Evolutionary conservation across 1,140 invertebrate genomes (phyloP), one percentile per base, ranked within the genome.

Genomic region (Drosophila lacteicornis): DNA sequence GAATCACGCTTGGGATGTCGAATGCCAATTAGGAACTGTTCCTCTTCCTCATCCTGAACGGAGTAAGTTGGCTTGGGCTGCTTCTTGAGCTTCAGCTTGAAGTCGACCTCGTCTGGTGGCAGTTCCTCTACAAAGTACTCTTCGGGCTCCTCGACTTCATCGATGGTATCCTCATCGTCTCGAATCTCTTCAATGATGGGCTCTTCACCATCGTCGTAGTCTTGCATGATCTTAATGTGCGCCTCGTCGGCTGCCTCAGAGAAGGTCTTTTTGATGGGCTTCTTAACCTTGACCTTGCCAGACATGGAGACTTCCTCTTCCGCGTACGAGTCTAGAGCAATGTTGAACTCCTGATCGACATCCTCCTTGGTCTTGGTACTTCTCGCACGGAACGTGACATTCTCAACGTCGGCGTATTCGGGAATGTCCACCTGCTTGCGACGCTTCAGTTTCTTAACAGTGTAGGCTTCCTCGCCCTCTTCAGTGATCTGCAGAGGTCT

Each of bases 241-340:
- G 95, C 94, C 94, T 97, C 95, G 42, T 95, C 94, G 19, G 95
- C 93, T 93, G 96, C 96, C 93, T 97, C 96, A 9, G 94, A 95
- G 92, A 95, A 96, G 8, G 96, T 96, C 61, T 94, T 94, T 90
- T 95, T 95, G n/a, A 91, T 60, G 43, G 95, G 96, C 80, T 95
- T 93, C 74, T 95, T 97, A n/a, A 97, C 73, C 93, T 96, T 96
- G 4, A 97, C 95, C 93, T 96, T 97, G 65, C 96, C 96, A 12
- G 96, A 95, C 95, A 97, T 96, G 6, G 96, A 96, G 71, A 97
- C 96, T 93, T 97, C 96, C 94, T 97, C 96, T 93, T 97, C 97
- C 50, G 96, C 96, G 92, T 97, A 97, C 1, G 96, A 96, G 93
- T 97, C 96, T 50, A 97, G 93, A 30, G 96, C 96, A 76, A 97